Conservation (phyloP, 2,113 vertebrate genomes). For the Ciconia boyciana region DNA sequence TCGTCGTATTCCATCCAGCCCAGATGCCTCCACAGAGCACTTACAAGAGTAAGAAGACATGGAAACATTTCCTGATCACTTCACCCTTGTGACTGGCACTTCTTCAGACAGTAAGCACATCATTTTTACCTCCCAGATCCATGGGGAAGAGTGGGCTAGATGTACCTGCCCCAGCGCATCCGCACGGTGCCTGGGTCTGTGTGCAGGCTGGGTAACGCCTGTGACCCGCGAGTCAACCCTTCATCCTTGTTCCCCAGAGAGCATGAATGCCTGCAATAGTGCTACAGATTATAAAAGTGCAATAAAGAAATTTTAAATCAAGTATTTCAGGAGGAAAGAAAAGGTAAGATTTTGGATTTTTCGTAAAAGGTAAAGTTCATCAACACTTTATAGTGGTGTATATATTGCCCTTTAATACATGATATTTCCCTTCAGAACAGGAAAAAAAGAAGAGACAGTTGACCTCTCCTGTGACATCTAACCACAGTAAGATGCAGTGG, state of each 20-base stretch:
- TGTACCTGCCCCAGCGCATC: neutral
- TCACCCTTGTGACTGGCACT: neutral
- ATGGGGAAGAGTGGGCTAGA: neutral
- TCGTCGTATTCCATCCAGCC: neutral
- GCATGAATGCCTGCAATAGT: neutral
- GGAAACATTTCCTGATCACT: neutral
- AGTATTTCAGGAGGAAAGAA: neutral
- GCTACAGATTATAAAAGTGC: neutral
- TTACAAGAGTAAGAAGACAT: neutral
- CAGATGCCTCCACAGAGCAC: neutral
- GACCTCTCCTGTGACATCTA: neutral
- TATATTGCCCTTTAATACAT: neutral
- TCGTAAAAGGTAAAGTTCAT: neutral
- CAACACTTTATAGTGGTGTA: neutral
- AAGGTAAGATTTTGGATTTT: neutral
- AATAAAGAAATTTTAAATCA: neutral
- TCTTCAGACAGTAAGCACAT: neutral
- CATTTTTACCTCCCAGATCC: neutral
- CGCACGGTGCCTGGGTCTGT: rapidly evolving
- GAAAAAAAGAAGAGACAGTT: neutral
- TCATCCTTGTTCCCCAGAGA: neutral
- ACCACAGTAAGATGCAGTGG: neutral
- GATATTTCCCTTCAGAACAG: neutral
- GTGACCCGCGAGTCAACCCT: rapidly evolving
- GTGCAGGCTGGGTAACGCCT: neutral